A percentile compares a stretch with the other conserved stretches of the same genome.
These are phyloP conservation scores for Acrocephalus scirpaceus DNA, from an alignment of 2,797 vertebrate species.

Conservation along the genomic window DNA sequence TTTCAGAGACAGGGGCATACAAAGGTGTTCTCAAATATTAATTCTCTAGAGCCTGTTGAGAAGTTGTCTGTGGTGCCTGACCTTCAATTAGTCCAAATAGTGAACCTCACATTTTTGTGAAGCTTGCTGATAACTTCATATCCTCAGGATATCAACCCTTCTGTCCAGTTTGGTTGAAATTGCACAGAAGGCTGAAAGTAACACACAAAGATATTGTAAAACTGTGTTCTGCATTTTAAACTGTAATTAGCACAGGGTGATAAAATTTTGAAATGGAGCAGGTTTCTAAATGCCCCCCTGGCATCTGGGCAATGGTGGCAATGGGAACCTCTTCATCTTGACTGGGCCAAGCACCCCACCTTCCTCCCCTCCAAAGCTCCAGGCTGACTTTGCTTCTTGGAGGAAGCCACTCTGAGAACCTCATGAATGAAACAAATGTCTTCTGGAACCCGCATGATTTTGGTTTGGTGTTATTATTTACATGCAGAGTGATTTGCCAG, in stretches of 20 bases:
- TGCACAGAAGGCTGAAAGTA: neutral
- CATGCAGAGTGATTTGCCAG: neutral
- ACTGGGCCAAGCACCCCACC: neutral
- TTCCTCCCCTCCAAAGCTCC: neutral
- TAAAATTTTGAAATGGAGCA: neutral
- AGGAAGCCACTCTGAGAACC: neutral
- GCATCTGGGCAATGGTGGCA: neutral
- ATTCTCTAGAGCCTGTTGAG: neutral
- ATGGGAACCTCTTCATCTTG: neutral
- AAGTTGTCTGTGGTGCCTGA: neutral
- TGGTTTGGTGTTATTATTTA: neutral
- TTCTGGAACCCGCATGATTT: neutral
- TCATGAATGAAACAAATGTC: neutral
- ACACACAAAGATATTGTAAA: neutral
- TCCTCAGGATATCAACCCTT: neutral
- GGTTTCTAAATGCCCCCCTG: neutral
- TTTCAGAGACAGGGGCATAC: neutral
- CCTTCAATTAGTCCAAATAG: neutral
- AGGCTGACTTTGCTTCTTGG: neutral
- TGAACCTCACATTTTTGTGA: neutral
- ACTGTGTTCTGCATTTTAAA: neutral
- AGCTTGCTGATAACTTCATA: neutral
- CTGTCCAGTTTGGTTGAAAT: neutral
- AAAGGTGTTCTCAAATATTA: neutral
- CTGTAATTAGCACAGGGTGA: neutral